Conservation (phyloP, 2,888 invertebrate species). For the Melipona beecheii region DNA sequence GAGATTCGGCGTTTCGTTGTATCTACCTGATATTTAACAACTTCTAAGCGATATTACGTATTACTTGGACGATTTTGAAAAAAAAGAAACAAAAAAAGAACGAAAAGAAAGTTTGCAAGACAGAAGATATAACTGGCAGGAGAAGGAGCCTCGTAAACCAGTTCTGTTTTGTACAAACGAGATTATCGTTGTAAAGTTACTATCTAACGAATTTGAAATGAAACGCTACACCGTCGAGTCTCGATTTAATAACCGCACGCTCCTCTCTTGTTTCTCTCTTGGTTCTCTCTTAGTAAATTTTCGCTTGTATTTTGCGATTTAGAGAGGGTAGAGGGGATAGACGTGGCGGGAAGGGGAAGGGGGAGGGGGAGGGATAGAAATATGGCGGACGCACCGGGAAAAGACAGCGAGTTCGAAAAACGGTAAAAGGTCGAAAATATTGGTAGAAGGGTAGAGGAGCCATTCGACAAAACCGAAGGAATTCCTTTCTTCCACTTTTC, state of each 20-base stretch:
- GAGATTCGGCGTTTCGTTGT: no score
- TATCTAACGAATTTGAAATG: constrained; percentile 66
- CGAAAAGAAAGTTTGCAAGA: not conserved
- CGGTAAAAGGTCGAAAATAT: constrained; percentile 14
- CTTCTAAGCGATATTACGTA: not conserved
- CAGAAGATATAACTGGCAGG: not conserved
- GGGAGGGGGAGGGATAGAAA: not conserved
- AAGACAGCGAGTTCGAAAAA: not conserved
- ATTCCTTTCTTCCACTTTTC: constrained; percentile 53
- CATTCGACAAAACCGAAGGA: constrained; percentile 50
- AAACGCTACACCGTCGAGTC: constrained; percentile 62
- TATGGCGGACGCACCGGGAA: not conserved
- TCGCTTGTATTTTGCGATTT: not conserved
- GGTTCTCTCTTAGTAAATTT: constrained; percentile 26
- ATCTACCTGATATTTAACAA: not conserved
- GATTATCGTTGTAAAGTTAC: constrained; percentile 68
- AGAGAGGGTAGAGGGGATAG: not conserved
- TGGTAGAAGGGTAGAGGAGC: constrained; percentile 9
- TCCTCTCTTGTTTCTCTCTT: constrained; percentile 28
- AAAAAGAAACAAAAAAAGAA: not conserved
- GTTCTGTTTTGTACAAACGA: constrained; percentile 54
- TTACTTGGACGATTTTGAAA: not conserved
- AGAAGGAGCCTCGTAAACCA: constrained; percentile 43
- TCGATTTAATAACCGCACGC: constrained; percentile 66
- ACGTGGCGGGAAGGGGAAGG: not conserved